Evolutionary conservation across 2,797 vertebrate species (phyloP), one percentile per base, ranked within the genome.

Genomic region (Enteromius viviparus): DNA sequence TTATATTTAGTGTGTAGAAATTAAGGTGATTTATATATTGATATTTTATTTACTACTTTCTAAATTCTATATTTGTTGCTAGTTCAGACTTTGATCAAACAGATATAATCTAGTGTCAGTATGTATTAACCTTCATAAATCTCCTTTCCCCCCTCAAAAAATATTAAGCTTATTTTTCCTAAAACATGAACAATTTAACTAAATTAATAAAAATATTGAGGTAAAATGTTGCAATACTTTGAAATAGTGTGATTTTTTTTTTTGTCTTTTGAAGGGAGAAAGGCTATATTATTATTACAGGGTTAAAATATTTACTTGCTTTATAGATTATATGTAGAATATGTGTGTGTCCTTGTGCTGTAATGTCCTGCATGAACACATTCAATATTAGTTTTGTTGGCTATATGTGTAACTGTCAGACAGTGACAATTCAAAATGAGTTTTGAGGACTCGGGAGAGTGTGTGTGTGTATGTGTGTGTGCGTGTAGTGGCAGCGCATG

Each of bases 381-480:
- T 60, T 81, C 29, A 0, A 15, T 83, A 80, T 75, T 66, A 84
- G 76, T 78, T 64, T 64, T 75, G 34, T 32, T 74, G 76, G 58
- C 55, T 84, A 69, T 69, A 64, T 47, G 42, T 84, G 79, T 62
- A 81, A 83, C 76, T 86, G 87, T 78, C 85, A 86, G 80, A 85
- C 78, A 66, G 77, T 82, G 58, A 79, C 45, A 76, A 77, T 80
- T 81, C 66, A 51, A 64, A 88, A 85, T 87, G 83, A 87, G 71
- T 85, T 82, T 78, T 72, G 29, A 70, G 49, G 70, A 55, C 81
- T 79, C 53, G 1, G 64, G 78, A 78, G 83, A 80, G 47, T 1
- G 14, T 29, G 34, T 49, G 19, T 40, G 55, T 12, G 17, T 37
- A 21, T 58, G 15, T 51, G 47, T 55, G 26, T 65, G 17, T 76